phyloP scores from a whole-genome alignment of 2,888 invertebrate species.

The Drosophila koepferae region DNA sequence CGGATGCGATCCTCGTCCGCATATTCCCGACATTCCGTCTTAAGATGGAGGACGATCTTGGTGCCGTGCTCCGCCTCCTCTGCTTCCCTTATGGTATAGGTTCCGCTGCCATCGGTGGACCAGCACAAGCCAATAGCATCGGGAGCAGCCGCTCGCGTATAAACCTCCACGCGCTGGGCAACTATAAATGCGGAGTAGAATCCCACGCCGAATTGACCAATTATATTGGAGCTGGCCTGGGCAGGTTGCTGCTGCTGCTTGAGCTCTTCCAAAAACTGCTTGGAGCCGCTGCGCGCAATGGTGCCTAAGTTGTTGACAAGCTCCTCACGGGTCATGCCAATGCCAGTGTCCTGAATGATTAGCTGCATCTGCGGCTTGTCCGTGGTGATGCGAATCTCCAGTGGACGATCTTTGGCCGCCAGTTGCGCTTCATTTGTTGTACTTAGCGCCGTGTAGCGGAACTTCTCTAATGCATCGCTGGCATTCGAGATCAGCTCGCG shows the following conservation, averaged over 20 bases:
- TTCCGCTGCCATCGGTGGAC: constrained; percentile 96
- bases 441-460: constrained; percentile 90
- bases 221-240: constrained; percentile 91
- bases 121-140: constrained; percentile 92
- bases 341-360: constrained; percentile 96
- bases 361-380: constrained; percentile 94
- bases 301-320: constrained; percentile 96
- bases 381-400: constrained; percentile 95
- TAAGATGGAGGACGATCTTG: constrained; percentile 95
- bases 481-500: constrained; percentile 98
- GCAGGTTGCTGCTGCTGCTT: constrained; percentile 88
- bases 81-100: constrained; percentile 94
- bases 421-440: constrained; percentile 86
- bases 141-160: constrained; percentile 89
- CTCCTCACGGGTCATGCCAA: constrained; percentile 98
- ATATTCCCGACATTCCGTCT: constrained; percentile 94
- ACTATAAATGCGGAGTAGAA: constrained; percentile 99
- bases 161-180: constrained; percentile 97
- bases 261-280: constrained; percentile 94
- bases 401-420: constrained; percentile 87
- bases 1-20: constrained; percentile 94
- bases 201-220: constrained; percentile 99
- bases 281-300: constrained; percentile 98
- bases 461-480: constrained; percentile 98
- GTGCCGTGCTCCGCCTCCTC: constrained; percentile 95